Base-by-base conservation (phyloP, 2,888 invertebrate genomes). In the Punctoribates punctum region DNA sequence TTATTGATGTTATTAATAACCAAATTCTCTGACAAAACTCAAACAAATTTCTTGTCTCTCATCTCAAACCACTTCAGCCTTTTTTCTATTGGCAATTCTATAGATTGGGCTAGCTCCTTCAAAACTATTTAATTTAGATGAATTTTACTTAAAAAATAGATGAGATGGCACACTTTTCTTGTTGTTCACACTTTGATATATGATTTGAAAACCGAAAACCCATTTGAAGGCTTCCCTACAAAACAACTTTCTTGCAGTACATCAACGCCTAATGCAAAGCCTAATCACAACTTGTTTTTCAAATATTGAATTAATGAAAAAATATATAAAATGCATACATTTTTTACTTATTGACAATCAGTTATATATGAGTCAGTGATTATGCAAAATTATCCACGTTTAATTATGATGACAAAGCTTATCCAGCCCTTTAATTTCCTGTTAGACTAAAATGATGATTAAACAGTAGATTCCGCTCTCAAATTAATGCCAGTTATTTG, bases 361-460 rank as follows among this genome's bases (percentile, higher is more conserved):
- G 42, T 13, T 42, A n/a, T 42, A 42, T 42, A 13, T 11, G 8
- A 42, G 42, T 42, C 8, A 9, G 11, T 42, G 11, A 42, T 42
- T 42, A 42, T 42, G 42, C 42, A 72, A 72, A 46, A 48, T 46
- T 48, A 46, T 48, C 25, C 11, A 15, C 46, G 72, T 48, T 72
- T 72, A 72, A 72, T 72, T 72, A 72, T 48, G 48, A 20, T 20
- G 67, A 72, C 72, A 72, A 72, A 46, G 38, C 11, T 23, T 27
- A 20, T 48, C 46, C 23, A 17, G 25, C 25, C 48, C 48, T 72
- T 72, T 72, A 72, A 72, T 72, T 72, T 72, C 48, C 48, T 20
- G 72, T 72, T 46, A 17, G 6, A 25, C 23, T 48, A 23, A 23
- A 48, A 11, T 72, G 6, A 46, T 72, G 20, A 11, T 42, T 42